phyloP scores from a whole-genome alignment of 2,113 vertebrate species.

The Craseonycteris thonglongyai region DNA sequence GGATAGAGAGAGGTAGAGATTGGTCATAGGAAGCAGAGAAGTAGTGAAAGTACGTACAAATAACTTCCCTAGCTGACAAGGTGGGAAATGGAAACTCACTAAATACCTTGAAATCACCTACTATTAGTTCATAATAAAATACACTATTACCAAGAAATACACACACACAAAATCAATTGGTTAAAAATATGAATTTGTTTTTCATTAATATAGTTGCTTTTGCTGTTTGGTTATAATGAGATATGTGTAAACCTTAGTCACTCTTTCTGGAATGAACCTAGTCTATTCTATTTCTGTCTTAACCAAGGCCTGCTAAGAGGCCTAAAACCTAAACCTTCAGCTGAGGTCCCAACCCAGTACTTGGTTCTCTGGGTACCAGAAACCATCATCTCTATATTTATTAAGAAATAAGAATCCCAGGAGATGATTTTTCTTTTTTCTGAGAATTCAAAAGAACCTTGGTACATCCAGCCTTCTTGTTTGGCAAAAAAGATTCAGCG shows the following conservation, averaged over 20 bases:
- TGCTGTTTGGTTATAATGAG: background rate
- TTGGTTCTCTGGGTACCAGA: background rate
- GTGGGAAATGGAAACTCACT: background rate
- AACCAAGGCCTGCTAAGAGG: background rate
- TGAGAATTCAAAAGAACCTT: background rate
- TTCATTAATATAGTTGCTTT: background rate
- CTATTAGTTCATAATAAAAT: background rate
- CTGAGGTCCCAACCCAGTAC: background rate
- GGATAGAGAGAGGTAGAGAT: background rate
- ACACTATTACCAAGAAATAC: background rate
- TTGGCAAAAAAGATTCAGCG: background rate
- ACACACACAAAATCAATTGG: background rate
- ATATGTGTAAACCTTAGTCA: background rate
- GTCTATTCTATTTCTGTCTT: background rate
- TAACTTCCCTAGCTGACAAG: background rate
- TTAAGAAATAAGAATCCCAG: background rate
- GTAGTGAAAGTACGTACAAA: background rate
- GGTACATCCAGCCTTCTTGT: background rate
- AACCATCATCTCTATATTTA: background rate
- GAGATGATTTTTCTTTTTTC: conserved; percentile 2
- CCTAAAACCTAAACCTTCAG: background rate
- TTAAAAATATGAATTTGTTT: background rate
- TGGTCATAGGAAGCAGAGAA: background rate
- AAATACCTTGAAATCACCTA: background rate
- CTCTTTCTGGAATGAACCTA: background rate